phyloP scores from a whole-genome alignment of 2,888 invertebrate genomes.

The Spialia ferax region DNA sequence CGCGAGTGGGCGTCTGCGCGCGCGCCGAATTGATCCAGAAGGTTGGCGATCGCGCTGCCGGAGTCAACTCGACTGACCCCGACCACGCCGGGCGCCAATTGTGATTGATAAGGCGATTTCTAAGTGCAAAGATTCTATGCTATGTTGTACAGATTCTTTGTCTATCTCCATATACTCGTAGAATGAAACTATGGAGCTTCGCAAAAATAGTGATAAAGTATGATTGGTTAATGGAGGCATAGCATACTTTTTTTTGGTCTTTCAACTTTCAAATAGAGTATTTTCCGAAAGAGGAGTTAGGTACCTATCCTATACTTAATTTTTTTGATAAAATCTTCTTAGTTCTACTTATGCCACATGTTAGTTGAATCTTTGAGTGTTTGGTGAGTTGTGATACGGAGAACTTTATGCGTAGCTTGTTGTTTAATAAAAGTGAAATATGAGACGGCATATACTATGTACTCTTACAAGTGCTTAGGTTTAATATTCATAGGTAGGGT shows the following conservation, averaged over 20 bases:
- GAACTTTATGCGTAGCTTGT: background rate
- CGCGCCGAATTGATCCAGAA: constrained; percentile 19
- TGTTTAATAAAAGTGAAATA: background rate
- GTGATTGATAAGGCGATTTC: background rate
- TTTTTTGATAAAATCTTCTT: too few species aligned
- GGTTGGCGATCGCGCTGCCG: constrained; percentile 7
- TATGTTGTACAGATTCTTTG: background rate
- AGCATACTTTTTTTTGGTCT: too few species aligned
- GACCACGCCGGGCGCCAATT: background rate
- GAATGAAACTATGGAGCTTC: background rate
- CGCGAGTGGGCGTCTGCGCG: constrained; percentile 15
- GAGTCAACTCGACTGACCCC: constrained; percentile 4
- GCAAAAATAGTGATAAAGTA: too few species aligned
- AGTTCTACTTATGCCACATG: too few species aligned
- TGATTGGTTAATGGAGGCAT: too few species aligned
- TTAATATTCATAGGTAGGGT: background rate
- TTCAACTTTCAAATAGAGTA: too few species aligned
- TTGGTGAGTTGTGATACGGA: background rate
- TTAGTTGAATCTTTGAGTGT: background rate
- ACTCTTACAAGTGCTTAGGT: background rate
- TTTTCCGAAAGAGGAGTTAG: too few species aligned
- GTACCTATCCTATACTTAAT: too few species aligned
- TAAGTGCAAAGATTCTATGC: background rate
- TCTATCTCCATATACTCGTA: background rate
- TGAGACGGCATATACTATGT: background rate